A percentile compares a stretch with the other conserved stretches of the same genome.
Conservation (phyloP, 2,113 vertebrate genomes). For the Propithecus coquereli region DNA sequence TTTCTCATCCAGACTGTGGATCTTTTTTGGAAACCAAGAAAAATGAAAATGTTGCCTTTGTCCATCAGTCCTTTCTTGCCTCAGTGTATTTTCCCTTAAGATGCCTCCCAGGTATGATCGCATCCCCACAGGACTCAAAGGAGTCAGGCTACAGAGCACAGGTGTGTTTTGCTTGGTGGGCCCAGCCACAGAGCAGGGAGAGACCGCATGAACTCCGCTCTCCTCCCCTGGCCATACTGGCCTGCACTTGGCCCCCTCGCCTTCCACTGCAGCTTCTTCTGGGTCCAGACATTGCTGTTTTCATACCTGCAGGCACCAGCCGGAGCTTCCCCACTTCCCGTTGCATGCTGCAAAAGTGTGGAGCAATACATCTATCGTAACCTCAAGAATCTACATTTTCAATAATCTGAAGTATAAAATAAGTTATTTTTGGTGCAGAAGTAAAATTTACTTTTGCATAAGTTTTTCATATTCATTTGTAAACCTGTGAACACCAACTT, state of each 20-base stretch:
- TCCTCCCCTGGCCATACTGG: rapidly evolving
- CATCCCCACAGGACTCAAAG: rapidly evolving
- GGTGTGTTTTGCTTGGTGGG: no score
- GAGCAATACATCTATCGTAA: neutral
- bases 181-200: neutral
- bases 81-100: neutral
- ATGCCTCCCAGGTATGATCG: neutral
- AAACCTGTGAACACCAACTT: neutral
- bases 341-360: neutral
- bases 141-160: rapidly evolving
- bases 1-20: neutral
- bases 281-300: no score
- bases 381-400: neutral
- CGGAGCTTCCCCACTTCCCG: neutral
- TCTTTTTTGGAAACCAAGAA: neutral
- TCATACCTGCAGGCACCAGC: neutral
- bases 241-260: rapidly evolving
- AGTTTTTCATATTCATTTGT: neutral
- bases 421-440: neutral
- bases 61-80: neutral
- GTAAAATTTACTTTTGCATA: neutral
- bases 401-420: neutral
- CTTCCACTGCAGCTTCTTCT: neutral
- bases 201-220: rapidly evolving
- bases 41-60: neutral